phyloP scores from a whole-genome alignment of 2,888 invertebrate species.

The Amitus sp. region DNA sequence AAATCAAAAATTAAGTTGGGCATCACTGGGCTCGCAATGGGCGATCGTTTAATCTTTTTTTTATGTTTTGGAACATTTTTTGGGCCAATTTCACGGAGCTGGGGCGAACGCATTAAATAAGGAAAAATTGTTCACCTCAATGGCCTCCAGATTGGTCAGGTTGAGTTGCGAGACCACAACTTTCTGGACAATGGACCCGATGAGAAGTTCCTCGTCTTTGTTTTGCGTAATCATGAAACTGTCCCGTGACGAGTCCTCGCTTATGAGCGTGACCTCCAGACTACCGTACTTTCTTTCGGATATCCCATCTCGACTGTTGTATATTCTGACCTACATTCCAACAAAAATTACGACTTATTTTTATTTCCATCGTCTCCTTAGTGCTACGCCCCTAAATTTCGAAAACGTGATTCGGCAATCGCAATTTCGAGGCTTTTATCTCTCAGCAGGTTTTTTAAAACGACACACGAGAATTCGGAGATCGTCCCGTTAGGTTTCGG shows the following conservation, averaged over 20 bases:
- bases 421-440: too few relatives aligned
- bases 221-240: slow-evolving; percentile 89
- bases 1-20: too few relatives aligned
- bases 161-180: slow-evolving; percentile 92
- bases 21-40: too few relatives aligned
- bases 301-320: slow-evolving; percentile 75
- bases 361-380: too few relatives aligned
- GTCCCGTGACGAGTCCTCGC: slow-evolving; percentile 85
- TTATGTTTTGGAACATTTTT: too few relatives aligned
- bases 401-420: too few relatives aligned
- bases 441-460: too few relatives aligned
- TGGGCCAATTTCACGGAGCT: too few relatives aligned
- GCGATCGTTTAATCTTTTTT: too few relatives aligned
- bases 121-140: too few relatives aligned
- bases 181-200: slow-evolving; percentile 79
- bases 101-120: too few relatives aligned
- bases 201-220: slow-evolving; percentile 79
- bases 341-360: slow-evolving; percentile 23
- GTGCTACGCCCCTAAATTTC: too few relatives aligned
- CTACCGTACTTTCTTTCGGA: slow-evolving; percentile 82
- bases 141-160: slow-evolving; percentile 72
- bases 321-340: slow-evolving; percentile 75
- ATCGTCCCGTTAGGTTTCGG: background rate
- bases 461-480: slow-evolving; percentile 1
- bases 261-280: slow-evolving; percentile 79